Evolutionary conservation across 2,888 invertebrate genomes (phyloP).

Genomic region (Eurytoma adleriae): DNA sequence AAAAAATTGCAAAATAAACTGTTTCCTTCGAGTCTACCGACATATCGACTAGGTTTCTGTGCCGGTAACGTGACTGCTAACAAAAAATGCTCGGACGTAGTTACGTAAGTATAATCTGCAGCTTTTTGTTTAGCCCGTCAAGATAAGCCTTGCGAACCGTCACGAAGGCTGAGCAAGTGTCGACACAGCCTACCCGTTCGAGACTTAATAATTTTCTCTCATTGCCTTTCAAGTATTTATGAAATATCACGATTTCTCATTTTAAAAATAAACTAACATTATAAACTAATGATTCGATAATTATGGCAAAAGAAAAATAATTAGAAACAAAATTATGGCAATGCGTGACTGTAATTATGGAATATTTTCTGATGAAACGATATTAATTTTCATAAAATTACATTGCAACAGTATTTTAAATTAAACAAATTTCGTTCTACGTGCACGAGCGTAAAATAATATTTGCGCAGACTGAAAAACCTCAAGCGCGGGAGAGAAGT

Average conservation of each 20-base stretch:
- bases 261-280: neutral
- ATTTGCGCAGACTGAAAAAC: neutral
- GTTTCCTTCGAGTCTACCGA: conserved; percentile 46
- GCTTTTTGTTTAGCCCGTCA: conserved; percentile 52
- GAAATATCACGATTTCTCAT: conserved; percentile 8
- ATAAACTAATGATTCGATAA: neutral
- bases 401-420: neutral
- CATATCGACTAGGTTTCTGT: conserved; percentile 42
- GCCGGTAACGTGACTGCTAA: conserved; percentile 49
- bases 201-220: conserved; percentile 36
- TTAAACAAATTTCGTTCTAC: neutral
- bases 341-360: no score
- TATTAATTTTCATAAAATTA: no score
- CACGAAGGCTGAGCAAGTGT: conserved; percentile 51
- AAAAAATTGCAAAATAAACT: conserved; percentile 43
- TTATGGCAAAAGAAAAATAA: neutral
- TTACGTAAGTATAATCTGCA: conserved; percentile 53
- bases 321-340: no score
- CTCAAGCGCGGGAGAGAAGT: neutral
- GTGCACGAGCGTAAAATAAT: conserved; percentile 7
- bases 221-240: conserved; percentile 31
- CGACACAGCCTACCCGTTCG: conserved; percentile 39
- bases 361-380: no score
- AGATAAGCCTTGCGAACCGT: conserved; percentile 51
- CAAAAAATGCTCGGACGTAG: conserved; percentile 52